These are phyloP conservation scores for Tichodroma muraria DNA, from an alignment of 2,113 vertebrate genomes.

Conservation along the genomic window DNA sequence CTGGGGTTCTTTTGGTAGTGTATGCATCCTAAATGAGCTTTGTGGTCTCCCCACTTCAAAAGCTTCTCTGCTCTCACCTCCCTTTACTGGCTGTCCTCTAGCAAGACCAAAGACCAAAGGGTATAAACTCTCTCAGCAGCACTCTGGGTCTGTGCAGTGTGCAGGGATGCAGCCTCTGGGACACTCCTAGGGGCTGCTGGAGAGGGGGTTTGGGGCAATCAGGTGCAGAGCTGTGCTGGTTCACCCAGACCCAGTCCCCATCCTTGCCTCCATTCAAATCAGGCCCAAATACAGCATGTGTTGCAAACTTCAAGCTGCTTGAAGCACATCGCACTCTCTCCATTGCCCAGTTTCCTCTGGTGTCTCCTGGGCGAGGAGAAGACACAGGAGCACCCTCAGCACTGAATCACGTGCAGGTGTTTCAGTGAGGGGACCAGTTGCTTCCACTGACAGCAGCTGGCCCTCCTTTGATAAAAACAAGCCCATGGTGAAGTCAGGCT, in stretches of 20 bases:
- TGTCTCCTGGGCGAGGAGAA: neutral
- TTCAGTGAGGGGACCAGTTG: neutral
- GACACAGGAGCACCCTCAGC: neutral
- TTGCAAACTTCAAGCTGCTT: neutral
- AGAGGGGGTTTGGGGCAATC: accelerated
- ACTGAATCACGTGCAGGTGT: accelerated
- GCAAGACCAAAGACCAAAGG: neutral
- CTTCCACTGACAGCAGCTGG: neutral
- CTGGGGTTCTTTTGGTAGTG: conserved; percentile 38
- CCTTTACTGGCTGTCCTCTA: conserved; percentile 1
- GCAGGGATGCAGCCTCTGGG: neutral
- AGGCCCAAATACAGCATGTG: accelerated
- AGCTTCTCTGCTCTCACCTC: neutral
- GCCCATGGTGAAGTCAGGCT: neutral
- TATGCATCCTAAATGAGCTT: conserved; percentile 37
- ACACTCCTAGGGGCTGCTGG: neutral
- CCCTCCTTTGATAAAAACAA: neutral
- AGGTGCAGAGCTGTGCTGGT: accelerated
- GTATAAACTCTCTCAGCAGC: neutral
- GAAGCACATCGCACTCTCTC: neutral
- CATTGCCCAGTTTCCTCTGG: neutral
- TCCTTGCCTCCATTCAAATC: neutral
- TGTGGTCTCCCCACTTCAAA: conserved; percentile 53
- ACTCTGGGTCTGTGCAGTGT: neutral
- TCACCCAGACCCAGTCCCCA: neutral